Evolutionary conservation across 1,140 invertebrate species (phyloP), one percentile per base, ranked within the genome.

Genomic region (Antheraea mylitta): DNA sequence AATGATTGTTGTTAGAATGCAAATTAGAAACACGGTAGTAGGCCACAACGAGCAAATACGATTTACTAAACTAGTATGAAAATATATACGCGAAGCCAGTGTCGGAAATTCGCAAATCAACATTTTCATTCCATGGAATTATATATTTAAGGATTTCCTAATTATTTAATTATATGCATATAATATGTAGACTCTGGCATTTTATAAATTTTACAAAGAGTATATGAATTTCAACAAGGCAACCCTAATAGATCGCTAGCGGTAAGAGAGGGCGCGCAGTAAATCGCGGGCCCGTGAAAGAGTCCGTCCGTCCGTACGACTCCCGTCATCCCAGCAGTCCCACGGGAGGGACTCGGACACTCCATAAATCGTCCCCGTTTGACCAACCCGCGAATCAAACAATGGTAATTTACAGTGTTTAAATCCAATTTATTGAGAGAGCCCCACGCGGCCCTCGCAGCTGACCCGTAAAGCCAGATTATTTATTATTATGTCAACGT

Each of bases 371-470:
- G 81, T 81, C 81, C 83, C 81, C 81, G 81, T 82, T 83, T 82
- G 79, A 79, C 78, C 84, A 84, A 82, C 85, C 80, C 83, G 81
- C 82, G 84, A 85, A 85, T 83, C 82, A 80, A 83, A 83, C 77
- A 82, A 78, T 82, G 77, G 86, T 86, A 85, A 86, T 88, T 85
- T 82, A 79, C 79, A 82, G 85, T 82, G 83, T 82, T 83, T 85
- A 84, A 86, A 88, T 84, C 79, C 81, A 80, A 80, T 81, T 75
- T 75, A 69, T 67, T 66, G 74, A 73, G 68, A 68, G 73, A 59
- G 64, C 67, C 59, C 68, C 45, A 53, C 45, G 10, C 45, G 45
- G 45, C 16, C 45, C 45, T 42, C 45, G 45, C 45, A 53, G 45
- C 45, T 53, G 45, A 53, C 45, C 45, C 13, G 5, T 42, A 53